phyloP scores from a whole-genome alignment of 2,113 vertebrate genomes.

The Penelope pileata region DNA sequence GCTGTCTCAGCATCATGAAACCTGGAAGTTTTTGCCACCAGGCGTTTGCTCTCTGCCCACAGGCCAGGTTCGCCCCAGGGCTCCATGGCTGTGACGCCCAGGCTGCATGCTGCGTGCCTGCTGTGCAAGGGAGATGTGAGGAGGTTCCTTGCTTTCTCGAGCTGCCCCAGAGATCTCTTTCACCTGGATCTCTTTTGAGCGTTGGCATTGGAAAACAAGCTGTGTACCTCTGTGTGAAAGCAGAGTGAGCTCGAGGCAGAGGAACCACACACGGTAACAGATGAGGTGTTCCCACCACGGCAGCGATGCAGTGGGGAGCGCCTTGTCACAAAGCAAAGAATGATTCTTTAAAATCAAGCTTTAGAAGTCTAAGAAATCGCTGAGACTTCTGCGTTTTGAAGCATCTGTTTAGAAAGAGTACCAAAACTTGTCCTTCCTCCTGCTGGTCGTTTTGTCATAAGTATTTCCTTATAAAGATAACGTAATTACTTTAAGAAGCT shows the following conservation, averaged over 20 bases:
- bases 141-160: neutral
- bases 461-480: neutral
- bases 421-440: neutral
- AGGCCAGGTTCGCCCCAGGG: fast-evolving
- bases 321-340: neutral
- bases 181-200: neutral
- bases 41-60: neutral
- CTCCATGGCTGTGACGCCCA: fast-evolving
- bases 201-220: neutral
- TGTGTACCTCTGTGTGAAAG: fast-evolving
- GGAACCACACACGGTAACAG: neutral
- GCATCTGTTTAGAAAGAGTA: neutral
- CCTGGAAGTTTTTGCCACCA: neutral
- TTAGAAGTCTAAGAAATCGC: neutral
- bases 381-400: neutral
- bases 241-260: neutral
- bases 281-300: fast-evolving
- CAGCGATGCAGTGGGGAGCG: fast-evolving
- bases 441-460: neutral
- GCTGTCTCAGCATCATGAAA: neutral
- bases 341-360: neutral
- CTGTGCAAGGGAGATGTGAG: fast-evolving
- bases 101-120: neutral
- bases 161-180: fast-evolving
- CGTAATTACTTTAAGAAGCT: neutral